phyloP scores from a whole-genome alignment of 2,797 vertebrate species.

The Labeo calbasu region DNA sequence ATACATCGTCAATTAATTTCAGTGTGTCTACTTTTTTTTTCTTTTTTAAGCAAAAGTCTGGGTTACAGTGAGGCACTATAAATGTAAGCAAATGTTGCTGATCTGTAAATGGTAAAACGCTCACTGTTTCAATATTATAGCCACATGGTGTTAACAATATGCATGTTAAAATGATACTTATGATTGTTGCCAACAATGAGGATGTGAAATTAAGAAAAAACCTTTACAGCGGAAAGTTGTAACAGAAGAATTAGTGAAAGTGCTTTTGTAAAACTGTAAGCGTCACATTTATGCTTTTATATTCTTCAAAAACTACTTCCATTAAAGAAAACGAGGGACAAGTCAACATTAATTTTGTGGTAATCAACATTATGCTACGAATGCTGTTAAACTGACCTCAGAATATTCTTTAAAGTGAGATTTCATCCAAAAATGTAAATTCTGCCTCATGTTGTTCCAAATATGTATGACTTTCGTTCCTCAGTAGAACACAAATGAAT shows the following conservation, averaged over 20 bases:
- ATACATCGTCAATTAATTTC: neutral
- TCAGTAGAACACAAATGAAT: neutral
- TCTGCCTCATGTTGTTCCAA: neutral
- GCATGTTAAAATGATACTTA: neutral
- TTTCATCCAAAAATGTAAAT: neutral
- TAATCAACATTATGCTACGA: neutral
- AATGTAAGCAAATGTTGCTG: neutral
- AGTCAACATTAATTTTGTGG: neutral
- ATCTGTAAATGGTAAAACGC: neutral
- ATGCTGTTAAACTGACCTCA: neutral
- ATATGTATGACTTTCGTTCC: neutral
- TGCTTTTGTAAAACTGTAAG: neutral
- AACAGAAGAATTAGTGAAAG: neutral
- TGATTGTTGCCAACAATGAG: neutral
- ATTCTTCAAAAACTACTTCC: neutral
- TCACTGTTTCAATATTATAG: neutral
- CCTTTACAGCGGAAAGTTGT: neutral
- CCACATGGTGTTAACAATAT: neutral
- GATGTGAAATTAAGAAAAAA: neutral
- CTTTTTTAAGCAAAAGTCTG: neutral
- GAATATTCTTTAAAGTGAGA: neutral
- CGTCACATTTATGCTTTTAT: neutral
- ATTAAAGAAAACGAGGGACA: neutral
- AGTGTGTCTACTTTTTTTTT: too few relatives aligned
- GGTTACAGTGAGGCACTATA: neutral